Evolutionary conservation across 1,140 invertebrate species (phyloP).

Genomic region (honey bee (Apis mellifera)): DNA sequence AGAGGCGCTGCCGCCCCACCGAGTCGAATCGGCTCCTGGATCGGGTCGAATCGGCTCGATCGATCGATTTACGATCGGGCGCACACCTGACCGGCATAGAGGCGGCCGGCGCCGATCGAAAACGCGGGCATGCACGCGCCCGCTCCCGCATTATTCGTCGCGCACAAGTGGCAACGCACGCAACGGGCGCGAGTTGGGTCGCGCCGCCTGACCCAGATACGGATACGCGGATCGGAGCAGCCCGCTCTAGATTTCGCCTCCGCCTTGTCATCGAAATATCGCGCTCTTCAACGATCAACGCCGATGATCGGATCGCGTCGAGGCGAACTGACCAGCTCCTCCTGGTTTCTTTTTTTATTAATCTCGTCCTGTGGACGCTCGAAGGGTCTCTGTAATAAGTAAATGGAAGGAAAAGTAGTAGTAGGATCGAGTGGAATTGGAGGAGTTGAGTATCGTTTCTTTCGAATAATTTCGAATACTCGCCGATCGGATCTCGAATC

Average conservation of each 20-base stretch:
- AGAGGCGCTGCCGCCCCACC: background rate
- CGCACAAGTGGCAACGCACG: background rate
- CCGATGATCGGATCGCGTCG: too few relatives aligned
- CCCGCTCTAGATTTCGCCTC: background rate
- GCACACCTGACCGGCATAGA: background rate
- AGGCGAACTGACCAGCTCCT: too few relatives aligned
- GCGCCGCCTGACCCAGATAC: background rate
- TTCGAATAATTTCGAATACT: too few relatives aligned
- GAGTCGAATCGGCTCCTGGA: background rate
- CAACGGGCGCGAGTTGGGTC: background rate
- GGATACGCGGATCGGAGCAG: background rate
- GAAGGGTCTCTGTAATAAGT: too few relatives aligned
- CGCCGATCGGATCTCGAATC: too few relatives aligned
- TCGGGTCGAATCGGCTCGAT: background rate
- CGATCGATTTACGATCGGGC: background rate
- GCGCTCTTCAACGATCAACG: too few relatives aligned
- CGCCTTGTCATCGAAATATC: background rate
- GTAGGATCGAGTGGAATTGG: too few relatives aligned
- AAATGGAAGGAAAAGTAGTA: too few relatives aligned
- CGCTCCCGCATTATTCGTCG: background rate
- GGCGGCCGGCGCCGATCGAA: background rate
- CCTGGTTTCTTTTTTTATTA: too few relatives aligned
- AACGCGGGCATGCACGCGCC: background rate
- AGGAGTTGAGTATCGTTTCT: too few relatives aligned
- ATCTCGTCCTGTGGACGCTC: too few relatives aligned